Base-by-base conservation (phyloP, 2,113 vertebrate species). In the Aplodontia rufa region DNA sequence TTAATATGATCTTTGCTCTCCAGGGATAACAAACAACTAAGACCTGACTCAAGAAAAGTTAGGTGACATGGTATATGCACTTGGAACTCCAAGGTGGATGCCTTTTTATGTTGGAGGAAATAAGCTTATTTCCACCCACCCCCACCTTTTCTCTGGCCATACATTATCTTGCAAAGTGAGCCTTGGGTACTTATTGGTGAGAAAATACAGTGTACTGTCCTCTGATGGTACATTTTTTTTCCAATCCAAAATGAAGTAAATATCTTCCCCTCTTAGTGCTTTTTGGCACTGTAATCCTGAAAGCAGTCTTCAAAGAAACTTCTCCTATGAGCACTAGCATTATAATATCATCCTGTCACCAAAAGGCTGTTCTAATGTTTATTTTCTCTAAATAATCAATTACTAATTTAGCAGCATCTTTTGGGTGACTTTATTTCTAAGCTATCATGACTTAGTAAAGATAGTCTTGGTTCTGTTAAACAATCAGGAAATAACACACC, bases 361-460 rank as follows among this genome's bases (percentile, higher is more conserved):
- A 82, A 35, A 95, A 74, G 69, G 72, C 10, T 51, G 35, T 53
- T 91, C 30, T 87, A 51, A 95, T 42, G 40, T 6, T 1, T 1
- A 80, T 79, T 93, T n/a, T 12, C 45, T 79, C 37, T 90, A 87
- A 93, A 93, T 66, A 86, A 89, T 64, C 80, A 82, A 62, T 42
- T 72, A 35, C 19, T 82, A 93, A 79, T 68, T 81, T 66, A 88
- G 49, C 87, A 96, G 19, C 62, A 74, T 87, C 53, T 93, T 96
- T 82, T 78, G 26, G 32, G 60, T 94, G 76, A 95, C 76, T 85
- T 94, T 81, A 78, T 49, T 93, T 97, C 51, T 95, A 81, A 92
- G 79, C 88, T 96, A 87, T 45, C 68, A 80, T 93, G 93, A 94
- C 69, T 96, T 72, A 95, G 51, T 81, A 87, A 97, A 90, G 76